Evolutionary conservation across 1,140 invertebrate genomes (phyloP).

Genomic region (Lamellibrachia luymesi): DNA sequence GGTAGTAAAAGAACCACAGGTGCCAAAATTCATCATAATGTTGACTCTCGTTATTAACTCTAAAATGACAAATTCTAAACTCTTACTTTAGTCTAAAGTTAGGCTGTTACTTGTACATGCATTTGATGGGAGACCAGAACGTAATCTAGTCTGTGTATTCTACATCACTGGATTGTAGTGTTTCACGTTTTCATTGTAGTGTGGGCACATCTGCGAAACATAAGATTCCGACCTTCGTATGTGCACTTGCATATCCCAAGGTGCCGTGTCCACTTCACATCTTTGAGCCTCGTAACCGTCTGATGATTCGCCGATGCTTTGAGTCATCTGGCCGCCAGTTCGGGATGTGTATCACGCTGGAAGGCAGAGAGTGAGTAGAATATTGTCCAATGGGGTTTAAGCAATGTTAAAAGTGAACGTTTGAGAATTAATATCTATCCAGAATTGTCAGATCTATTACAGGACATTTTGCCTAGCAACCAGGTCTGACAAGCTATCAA

Average conservation of each 20-base stretch:
- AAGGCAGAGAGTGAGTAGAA: conserved; percentile 25
- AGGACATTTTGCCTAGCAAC: no score
- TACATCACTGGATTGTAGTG: background rate
- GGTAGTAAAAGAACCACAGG: no score
- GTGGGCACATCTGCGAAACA: conserved; percentile 46
- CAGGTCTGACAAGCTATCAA: no score
- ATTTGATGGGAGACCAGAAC: background rate
- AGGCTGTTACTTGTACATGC: background rate
- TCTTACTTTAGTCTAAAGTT: no score
- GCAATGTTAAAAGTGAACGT: no score
- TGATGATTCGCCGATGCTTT: conserved; percentile 84
- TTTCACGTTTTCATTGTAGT: conserved; percentile 36
- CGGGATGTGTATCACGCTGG: conserved; percentile 69
- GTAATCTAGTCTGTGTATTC: background rate
- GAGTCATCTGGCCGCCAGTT: conserved; percentile 79
- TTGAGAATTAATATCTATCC: no score
- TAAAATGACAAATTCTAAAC: no score
- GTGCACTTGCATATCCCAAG: conserved; percentile 82
- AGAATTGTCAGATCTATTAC: no score
- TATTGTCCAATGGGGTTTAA: background rate
- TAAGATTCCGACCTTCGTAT: conserved; percentile 83
- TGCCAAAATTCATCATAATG: no score
- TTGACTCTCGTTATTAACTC: no score
- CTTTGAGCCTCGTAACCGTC: conserved; percentile 84
- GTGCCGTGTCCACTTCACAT: conserved; percentile 87